Evolutionary conservation across 2,888 invertebrate species (phyloP).

Genomic region (Epistrophe grossulariae): DNA sequence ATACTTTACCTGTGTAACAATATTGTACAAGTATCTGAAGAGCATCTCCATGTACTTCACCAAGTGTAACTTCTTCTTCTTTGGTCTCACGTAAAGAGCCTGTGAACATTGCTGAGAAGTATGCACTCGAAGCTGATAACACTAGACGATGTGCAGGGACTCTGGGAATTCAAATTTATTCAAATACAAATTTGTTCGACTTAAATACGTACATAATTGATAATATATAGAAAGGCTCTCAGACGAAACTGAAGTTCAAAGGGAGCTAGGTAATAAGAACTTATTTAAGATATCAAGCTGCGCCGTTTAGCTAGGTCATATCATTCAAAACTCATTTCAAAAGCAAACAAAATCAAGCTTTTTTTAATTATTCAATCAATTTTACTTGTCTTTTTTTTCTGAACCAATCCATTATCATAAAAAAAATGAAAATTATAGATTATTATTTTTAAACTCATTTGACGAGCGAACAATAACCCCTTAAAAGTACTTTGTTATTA

Average conservation of each 20-base stretch:
- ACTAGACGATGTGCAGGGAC: slow-evolving; percentile 94
- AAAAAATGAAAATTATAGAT: background rate
- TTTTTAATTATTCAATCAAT: slow-evolving; percentile 1
- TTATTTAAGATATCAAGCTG: background rate
- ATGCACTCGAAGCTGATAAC: slow-evolving; percentile 95
- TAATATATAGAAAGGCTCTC: background rate
- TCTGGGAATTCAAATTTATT: slow-evolving; percentile 80
- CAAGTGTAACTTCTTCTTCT: slow-evolving; percentile 92
- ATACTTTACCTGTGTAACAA: slow-evolving; percentile 92
- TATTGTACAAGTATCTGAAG: slow-evolving; percentile 93
- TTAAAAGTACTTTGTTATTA: background rate
- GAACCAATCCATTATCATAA: background rate
- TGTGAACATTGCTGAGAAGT: slow-evolving; percentile 98
- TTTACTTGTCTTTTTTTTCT: background rate
- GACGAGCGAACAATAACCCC: slow-evolving; percentile 14
- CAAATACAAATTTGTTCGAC: background rate
- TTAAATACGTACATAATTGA: background rate
- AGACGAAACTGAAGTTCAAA: background rate
- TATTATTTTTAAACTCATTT: slow-evolving; percentile 12
- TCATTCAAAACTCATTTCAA: background rate
- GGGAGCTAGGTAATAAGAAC: background rate
- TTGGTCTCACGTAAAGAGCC: slow-evolving; percentile 93
- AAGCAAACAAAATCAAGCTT: background rate
- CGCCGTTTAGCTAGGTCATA: too few species aligned
- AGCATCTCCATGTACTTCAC: slow-evolving; percentile 93